These are phyloP conservation scores for Pissodes strobi DNA, from an alignment of 1,140 invertebrate genomes.

Conservation along the genomic window DNA sequence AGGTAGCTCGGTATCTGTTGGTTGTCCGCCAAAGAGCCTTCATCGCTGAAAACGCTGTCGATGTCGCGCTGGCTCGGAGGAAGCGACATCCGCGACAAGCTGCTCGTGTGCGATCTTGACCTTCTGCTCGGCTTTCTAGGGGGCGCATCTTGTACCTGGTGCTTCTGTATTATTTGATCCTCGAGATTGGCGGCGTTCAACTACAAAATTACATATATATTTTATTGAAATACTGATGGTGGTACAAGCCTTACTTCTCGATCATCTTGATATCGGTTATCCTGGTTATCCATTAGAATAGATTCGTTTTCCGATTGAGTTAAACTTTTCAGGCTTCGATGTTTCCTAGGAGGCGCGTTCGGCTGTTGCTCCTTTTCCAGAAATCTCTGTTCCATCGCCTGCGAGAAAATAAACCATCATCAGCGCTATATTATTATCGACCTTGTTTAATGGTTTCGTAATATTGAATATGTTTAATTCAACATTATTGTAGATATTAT, in stretches of 20 bases:
- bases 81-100: slow-evolving; percentile 11
- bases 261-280: slow-evolving; percentile 31
- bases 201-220: background rate
- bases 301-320: slow-evolving; percentile 57
- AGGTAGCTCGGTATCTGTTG: slow-evolving; percentile 10
- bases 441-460: no score
- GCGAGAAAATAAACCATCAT: no score
- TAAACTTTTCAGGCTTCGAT: slow-evolving; percentile 49
- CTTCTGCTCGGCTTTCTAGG: slow-evolving; percentile 13
- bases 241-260: no score
- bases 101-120: slow-evolving; percentile 19
- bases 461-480: no score
- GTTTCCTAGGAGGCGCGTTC: slow-evolving; percentile 37
- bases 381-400: background rate
- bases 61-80: slow-evolving; percentile 10
- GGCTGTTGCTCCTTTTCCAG: slow-evolving; percentile 10
- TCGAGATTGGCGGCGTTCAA: slow-evolving; percentile 1
- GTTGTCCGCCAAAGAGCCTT: slow-evolving; percentile 1
- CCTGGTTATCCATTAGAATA: slow-evolving; percentile 48
- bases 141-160: background rate
- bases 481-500: no score
- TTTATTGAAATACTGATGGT: no score
- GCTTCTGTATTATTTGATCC: background rate
- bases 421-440: no score
- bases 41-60: slow-evolving; percentile 16